phyloP scores from a whole-genome alignment of 2,113 vertebrate species.

The Larimichthys crocea region DNA sequence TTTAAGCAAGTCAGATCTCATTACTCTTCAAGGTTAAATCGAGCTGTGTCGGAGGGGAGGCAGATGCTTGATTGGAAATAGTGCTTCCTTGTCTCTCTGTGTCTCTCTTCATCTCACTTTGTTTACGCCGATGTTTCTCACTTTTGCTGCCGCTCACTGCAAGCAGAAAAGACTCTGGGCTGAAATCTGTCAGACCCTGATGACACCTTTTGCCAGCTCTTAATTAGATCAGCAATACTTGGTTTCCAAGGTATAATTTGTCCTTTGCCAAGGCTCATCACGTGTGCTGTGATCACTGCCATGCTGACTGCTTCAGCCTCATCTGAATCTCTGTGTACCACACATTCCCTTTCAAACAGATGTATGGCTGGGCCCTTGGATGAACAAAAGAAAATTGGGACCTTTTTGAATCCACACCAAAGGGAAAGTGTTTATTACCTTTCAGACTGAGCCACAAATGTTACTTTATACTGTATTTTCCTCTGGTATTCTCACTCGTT shows the following conservation, averaged over 20 bases:
- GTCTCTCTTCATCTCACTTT: slow-evolving; percentile 64
- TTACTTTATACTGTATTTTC: slow-evolving; percentile 59
- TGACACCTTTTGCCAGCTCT: slow-evolving; percentile 69
- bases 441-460: slow-evolving; percentile 52
- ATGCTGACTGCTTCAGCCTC: slow-evolving; percentile 29
- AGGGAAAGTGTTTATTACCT: slow-evolving; percentile 66
- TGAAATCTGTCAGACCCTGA: slow-evolving; percentile 61
- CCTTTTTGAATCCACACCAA: slow-evolving; percentile 56
- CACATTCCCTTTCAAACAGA: slow-evolving; percentile 10
- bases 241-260: slow-evolving; percentile 68
- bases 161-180: slow-evolving; percentile 40
- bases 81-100: slow-evolving; percentile 59
- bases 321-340: slow-evolving; percentile 5
- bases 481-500: slow-evolving; percentile 47
- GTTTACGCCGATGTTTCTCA: slow-evolving; percentile 52
- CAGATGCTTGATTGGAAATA: slow-evolving; percentile 78
- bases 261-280: slow-evolving; percentile 53
- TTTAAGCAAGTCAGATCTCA: slow-evolving; percentile 89
- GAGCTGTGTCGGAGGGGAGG: slow-evolving; percentile 73
- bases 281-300: slow-evolving; percentile 19
- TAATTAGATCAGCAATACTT: slow-evolving; percentile 76
- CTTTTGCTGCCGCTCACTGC: slow-evolving; percentile 38
- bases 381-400: slow-evolving; percentile 44
- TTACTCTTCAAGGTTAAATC: slow-evolving; percentile 88
- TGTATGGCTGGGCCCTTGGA: slow-evolving; percentile 3